Evolutionary conservation across 1,140 invertebrate species (phyloP).

Genomic region (Heterodera schachtii): DNA sequence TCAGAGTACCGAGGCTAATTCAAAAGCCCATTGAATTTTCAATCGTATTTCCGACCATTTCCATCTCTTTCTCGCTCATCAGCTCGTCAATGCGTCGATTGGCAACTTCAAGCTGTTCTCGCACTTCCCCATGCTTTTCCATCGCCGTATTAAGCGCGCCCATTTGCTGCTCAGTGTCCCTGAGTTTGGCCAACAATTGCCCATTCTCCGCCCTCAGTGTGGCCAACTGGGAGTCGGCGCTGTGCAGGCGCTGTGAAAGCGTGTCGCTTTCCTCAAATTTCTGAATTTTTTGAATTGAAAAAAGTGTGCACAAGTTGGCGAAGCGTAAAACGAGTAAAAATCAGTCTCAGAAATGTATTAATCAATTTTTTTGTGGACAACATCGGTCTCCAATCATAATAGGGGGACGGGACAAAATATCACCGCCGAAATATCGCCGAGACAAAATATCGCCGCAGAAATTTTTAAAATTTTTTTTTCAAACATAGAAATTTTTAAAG

Average conservation of each 20-base stretch:
- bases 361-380: no score
- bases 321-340: no score
- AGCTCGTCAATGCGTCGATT: neutral
- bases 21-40: neutral
- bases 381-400: no score
- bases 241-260: constrained; percentile 23
- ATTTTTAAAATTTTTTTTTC: no score
- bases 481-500: no score
- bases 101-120: neutral
- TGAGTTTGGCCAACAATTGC: constrained; percentile 4
- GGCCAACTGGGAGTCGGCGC: neutral
- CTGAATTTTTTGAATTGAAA: neutral
- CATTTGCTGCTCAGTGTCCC: constrained; percentile 15
- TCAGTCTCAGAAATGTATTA: no score
- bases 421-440: no score
- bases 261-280: constrained; percentile 20
- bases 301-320: no score
- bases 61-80: neutral
- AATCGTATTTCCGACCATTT: neutral
- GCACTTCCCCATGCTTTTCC: constrained; percentile 33
- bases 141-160: constrained; percentile 1
- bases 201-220: constrained; percentile 23
- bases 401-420: no score
- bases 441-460: no score
- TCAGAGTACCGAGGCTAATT: constrained; percentile 1